Evolutionary conservation across 2,888 invertebrate species (phyloP).

Genomic region (Drosophila neotestacea): DNA sequence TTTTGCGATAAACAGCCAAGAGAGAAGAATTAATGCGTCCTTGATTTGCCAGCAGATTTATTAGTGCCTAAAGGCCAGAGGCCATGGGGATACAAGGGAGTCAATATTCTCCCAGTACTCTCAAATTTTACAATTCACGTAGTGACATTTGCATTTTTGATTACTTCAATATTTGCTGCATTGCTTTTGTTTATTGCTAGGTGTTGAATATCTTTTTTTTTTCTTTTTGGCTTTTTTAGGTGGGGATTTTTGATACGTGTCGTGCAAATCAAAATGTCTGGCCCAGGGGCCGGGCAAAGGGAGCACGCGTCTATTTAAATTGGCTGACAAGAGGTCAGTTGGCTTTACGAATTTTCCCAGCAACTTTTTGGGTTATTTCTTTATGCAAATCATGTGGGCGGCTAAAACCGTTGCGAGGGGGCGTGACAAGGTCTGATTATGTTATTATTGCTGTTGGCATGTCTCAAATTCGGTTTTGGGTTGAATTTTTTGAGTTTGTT

Average conservation of each 20-base stretch:
- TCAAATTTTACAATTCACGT: slow-evolving; percentile 63
- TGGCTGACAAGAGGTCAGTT: slow-evolving; percentile 57
- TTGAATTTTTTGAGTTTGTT: slow-evolving; percentile 18
- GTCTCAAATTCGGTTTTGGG: background rate
- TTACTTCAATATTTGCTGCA: slow-evolving; percentile 69
- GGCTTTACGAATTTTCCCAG: slow-evolving; percentile 42
- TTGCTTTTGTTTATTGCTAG: slow-evolving; percentile 42
- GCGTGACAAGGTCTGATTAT: slow-evolving; percentile 48
- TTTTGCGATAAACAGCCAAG: slow-evolving; percentile 63
- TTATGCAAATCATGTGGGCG: slow-evolving; percentile 67
- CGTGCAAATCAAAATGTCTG: slow-evolving; percentile 62
- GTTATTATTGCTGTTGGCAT: slow-evolving; percentile 19
- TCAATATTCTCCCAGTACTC: background rate
- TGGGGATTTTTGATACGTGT: slow-evolving; percentile 59
- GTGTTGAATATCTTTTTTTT: slow-evolving; percentile 21
- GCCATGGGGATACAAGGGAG: background rate
- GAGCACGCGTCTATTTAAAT: slow-evolving; percentile 33
- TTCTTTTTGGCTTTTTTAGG: slow-evolving; percentile 1
- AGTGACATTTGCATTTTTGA: slow-evolving; percentile 75
- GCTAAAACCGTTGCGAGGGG: slow-evolving; percentile 18
- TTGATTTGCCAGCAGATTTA: slow-evolving; percentile 51
- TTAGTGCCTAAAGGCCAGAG: slow-evolving; percentile 10
- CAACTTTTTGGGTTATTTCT: slow-evolving; percentile 51
- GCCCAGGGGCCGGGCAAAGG: background rate
- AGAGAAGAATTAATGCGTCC: slow-evolving; percentile 39